Base-by-base conservation (phyloP, 2,888 invertebrate genomes). In the Lithophane socia region DNA sequence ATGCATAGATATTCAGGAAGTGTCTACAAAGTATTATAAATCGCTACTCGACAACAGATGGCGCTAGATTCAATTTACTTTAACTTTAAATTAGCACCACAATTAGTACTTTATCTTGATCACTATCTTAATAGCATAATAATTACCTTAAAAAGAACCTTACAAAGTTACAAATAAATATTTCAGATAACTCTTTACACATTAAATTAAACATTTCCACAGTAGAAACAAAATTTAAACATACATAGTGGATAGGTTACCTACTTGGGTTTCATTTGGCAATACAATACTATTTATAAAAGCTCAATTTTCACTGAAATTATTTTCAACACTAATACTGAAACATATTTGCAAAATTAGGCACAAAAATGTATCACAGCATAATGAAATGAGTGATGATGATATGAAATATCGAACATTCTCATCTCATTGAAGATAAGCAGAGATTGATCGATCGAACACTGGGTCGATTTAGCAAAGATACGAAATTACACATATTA, bases 1-100 rank as follows among this genome's bases (percentile, higher is more conserved):
- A 24, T 16, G 13, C 18, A n/a, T 10, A 7, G 2, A 42, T 80
- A 56, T 56, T n/a, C 10, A n/a, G 64, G 49, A 47, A 47, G 24
- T 42, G 13, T 42, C 42, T 8, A 2, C 52, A 79, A 60, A n/a
- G 2, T 52, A 12, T 63, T 37, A 9, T 16, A 54, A 0, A 42
- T 16, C 5, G 52, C 93, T 93, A 94, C 86, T 93, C 83, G 77
- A 80, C 81, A 82, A 90, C 47, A 94, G 94, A 92, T 93, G 94
- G 93, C 94, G 92, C 80, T 90, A 75, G 56, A 61, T 63, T 65
- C 18, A 64, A 64, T 63, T 71, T 54, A 21, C 16, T 16, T n/a
- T 29, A 2, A 24, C 42, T 5, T 13, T 29, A 12, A 37, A 12
- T 60, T n/a, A 3, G 24, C 47, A 21, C 29, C 1, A 9, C 13